Base-by-base conservation (phyloP, 2,113 vertebrate genomes). In the Probosciger aterrimus region DNA sequence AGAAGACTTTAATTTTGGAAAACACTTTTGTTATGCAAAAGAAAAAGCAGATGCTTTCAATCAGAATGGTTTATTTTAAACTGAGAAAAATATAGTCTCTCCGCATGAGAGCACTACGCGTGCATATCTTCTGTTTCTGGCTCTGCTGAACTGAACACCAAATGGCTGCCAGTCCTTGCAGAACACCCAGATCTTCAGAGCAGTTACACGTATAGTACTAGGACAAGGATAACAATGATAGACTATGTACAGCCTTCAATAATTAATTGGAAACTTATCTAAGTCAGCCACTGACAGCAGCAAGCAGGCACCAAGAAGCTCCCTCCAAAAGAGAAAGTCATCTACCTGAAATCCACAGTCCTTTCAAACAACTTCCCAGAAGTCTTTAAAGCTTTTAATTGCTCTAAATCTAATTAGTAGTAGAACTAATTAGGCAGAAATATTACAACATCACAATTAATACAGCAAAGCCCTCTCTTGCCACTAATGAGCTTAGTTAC, bases 331-430 rank as follows among this genome's bases (percentile, higher is more conserved):
- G 44, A 15, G 22, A 7, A 49, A 95, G 68, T 17, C 69, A 11
- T 2, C 6, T 4, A 82, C 86, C 91, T 75, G 69, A 62, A 79
- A 71, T 7, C 4, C 14, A 30, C 27, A 68, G n/a, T 7, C 62
- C 55, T 87, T 71, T 28, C 53, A 15, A 44, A 79, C 13, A 92
- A 83, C 89, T 93, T 44, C 85, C 87, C 81, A 44, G 41, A 80
- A 91, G 68, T 47, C 84, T 64, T 68, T 25, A 86, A 73, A 96
- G 70, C 82, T 96, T 97, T 92, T 97, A 95, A 96, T 95, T 97
- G 96, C 76, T 96, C 88, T 82, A 69, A 80, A 97, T 92, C 92
- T 94, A 97, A 97, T 97, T 96, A 97, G 96, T 23, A 75, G 65
- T 90, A 94, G 76, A 78, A 80, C 95, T 97, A 96, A 97, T 97